Conservation (phyloP, 2,797 vertebrate genomes). For the Apogon talboti region DNA sequence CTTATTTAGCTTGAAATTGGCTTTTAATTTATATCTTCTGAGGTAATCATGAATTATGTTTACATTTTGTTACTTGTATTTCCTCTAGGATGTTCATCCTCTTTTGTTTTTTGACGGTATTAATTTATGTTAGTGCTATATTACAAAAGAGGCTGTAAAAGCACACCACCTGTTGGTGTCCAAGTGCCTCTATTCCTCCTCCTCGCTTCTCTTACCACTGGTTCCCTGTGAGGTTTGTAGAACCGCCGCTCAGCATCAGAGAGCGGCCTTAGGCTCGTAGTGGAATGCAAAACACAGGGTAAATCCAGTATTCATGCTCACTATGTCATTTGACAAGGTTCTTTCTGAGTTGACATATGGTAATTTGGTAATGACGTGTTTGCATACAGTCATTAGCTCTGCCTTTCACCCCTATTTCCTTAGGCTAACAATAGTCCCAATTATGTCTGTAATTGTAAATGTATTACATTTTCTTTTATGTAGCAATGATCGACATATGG, state of each 20-base stretch:
- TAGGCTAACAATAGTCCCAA: slow-evolving; percentile 82
- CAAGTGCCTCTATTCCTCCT: slow-evolving; percentile 74
- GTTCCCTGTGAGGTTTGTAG: slow-evolving; percentile 61
- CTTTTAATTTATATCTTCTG: background rate
- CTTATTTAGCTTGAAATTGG: slow-evolving; percentile 16
- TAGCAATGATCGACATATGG: slow-evolving; percentile 72
- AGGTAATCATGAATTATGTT: slow-evolving; percentile 10
- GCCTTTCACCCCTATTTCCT: slow-evolving; percentile 81
- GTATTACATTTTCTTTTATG: slow-evolving; percentile 74
- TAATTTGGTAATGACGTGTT: slow-evolving; percentile 84
- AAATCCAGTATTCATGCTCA: slow-evolving; percentile 77
- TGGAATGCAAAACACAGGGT: slow-evolving; percentile 78
- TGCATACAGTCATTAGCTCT: slow-evolving; percentile 81
- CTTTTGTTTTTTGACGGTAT: slow-evolving; percentile 25
- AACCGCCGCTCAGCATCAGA: slow-evolving; percentile 66
- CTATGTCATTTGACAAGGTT: slow-evolving; percentile 81
- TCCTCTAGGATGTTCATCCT: slow-evolving; percentile 27
- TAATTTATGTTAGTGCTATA: slow-evolving; percentile 49
- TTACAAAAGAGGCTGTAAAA: slow-evolving; percentile 79
- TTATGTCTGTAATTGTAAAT: slow-evolving; percentile 82
- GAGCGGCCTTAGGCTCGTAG: slow-evolving; percentile 69
- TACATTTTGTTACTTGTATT: slow-evolving; percentile 29
- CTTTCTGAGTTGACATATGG: slow-evolving; percentile 81
- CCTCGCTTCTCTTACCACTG: slow-evolving; percentile 52
- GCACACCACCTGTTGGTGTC: slow-evolving; percentile 86